phyloP scores from a whole-genome alignment of 2,797 vertebrate genomes.

The Ctenochaetus hawaiiensis region DNA sequence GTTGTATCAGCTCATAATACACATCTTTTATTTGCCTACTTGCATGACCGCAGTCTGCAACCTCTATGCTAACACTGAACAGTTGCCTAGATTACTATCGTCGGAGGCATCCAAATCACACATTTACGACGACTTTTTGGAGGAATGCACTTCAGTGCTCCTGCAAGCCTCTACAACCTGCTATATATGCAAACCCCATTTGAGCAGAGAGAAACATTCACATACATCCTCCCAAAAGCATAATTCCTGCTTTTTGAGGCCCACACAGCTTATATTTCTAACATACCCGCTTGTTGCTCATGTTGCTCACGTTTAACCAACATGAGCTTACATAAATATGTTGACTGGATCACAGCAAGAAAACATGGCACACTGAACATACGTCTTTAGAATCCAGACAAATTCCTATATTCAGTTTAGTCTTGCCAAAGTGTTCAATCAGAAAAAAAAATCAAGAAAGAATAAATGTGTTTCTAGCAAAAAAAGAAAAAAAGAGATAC shows the following conservation, averaged over 20 bases:
- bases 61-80: too few species aligned
- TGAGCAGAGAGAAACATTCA: background rate
- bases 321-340: background rate
- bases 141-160: background rate
- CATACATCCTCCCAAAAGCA: background rate
- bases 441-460: too few species aligned
- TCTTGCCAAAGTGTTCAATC: conserved; percentile 4
- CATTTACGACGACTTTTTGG: background rate
- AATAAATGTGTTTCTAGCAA: too few species aligned
- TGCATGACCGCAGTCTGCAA: too few species aligned
- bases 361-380: background rate
- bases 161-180: background rate
- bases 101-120: too few species aligned
- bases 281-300: background rate
- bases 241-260: background rate
- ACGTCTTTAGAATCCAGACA: conserved; percentile 3
- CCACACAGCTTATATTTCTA: background rate
- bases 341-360: background rate
- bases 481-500: too few species aligned
- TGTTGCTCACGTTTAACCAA: background rate
- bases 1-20: too few species aligned
- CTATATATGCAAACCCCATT: background rate
- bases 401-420: conserved; percentile 1
- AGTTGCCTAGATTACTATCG: too few species aligned
- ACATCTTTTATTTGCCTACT: too few species aligned